Conservation (phyloP, 1,140 invertebrate species). For the Drosophila fuyamai region DNA sequence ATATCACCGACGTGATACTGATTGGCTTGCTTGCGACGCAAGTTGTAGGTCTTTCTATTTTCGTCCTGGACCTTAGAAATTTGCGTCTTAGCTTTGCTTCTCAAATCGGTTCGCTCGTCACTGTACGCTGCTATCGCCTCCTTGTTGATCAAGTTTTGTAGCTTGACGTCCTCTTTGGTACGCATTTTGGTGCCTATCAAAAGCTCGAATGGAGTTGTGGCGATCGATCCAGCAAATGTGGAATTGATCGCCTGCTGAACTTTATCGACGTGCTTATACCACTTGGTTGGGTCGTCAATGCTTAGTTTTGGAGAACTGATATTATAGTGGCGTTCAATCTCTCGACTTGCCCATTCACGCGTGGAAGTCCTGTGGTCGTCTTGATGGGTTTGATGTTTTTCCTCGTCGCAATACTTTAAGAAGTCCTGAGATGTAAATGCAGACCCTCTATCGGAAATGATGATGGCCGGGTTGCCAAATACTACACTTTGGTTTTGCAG, state of each 20-base stretch:
- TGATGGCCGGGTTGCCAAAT: neutral
- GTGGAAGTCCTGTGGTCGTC: slow-evolving; percentile 2
- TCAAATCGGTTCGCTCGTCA: no score
- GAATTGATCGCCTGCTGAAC: neutral
- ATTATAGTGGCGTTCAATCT: slow-evolving; percentile 3
- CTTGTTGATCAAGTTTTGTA: no score
- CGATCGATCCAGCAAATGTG: no score
- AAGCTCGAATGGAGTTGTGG: no score
- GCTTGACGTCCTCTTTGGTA: no score
- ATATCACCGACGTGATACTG: no score
- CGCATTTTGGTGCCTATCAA: no score
- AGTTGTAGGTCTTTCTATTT: no score
- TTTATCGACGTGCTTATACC: neutral
- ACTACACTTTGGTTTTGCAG: neutral
- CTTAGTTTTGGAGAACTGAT: neutral
- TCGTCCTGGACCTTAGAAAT: no score
- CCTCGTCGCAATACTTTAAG: neutral
- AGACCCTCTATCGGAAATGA: neutral
- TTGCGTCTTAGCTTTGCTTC: neutral
- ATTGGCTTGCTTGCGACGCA: no score
- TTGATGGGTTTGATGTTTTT: neutral
- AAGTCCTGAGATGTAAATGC: slow-evolving; percentile 2
- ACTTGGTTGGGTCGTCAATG: slow-evolving; percentile 3
- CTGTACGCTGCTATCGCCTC: no score
- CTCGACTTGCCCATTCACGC: neutral